These are phyloP conservation scores for Ostrea edulis DNA, from an alignment of 1,140 invertebrate genomes.

Conservation along the genomic window DNA sequence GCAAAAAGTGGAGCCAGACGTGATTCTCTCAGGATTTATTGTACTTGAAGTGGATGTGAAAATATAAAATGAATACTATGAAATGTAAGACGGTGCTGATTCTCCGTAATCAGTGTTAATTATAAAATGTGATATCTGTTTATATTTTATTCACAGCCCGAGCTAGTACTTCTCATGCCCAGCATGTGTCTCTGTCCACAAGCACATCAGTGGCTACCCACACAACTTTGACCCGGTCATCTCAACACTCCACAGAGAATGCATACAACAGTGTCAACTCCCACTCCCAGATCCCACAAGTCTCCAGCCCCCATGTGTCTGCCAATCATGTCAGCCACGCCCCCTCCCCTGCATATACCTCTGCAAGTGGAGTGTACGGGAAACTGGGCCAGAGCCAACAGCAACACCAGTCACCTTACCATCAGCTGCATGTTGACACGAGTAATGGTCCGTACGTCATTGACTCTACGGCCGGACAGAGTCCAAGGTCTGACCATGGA, in stretches of 20 bases:
- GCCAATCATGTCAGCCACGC: constrained; percentile 30
- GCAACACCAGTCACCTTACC: constrained; percentile 13
- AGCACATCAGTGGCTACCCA: constrained; percentile 39
- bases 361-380: constrained; percentile 37
- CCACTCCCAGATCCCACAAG: constrained; percentile 34
- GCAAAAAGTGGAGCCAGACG: too few relatives aligned
- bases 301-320: constrained; percentile 40
- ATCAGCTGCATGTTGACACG: constrained; percentile 16
- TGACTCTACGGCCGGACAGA: constrained; percentile 50
- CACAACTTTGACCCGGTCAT: constrained; percentile 21
- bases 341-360: constrained; percentile 42
- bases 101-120: too few relatives aligned
- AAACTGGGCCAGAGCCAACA: constrained; percentile 39
- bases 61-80: too few relatives aligned
- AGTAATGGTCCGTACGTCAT: constrained; percentile 1
- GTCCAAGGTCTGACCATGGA: constrained; percentile 70
- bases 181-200: constrained; percentile 46
- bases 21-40: too few relatives aligned
- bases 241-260: constrained; percentile 24
- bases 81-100: too few relatives aligned
- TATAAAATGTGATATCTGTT: too few relatives aligned
- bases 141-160: constrained; percentile 1
- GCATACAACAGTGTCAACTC: constrained; percentile 45
- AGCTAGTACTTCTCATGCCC: constrained; percentile 44
- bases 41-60: too few relatives aligned